Conservation (phyloP, 2,113 vertebrate species). For the Pampusana beccarii region DNA sequence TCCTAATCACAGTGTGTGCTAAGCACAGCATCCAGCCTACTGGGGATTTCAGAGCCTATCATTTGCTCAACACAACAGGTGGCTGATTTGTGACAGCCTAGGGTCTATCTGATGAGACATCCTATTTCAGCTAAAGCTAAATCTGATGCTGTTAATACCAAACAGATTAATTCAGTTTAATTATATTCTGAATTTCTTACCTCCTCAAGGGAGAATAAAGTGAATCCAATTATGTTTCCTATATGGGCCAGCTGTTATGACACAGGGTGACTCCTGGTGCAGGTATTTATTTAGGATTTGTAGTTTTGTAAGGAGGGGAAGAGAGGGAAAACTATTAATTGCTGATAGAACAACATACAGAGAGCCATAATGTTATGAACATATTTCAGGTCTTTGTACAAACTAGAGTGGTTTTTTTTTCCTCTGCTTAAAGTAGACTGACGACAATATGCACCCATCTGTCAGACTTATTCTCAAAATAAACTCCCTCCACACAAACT, state of each 20-base stretch:
- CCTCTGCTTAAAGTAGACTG: not conserved
- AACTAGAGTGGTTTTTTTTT: not conserved
- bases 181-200: constrained; percentile 28
- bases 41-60: not conserved
- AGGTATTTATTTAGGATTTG: not conserved
- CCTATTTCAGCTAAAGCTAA: not conserved
- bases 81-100: not conserved
- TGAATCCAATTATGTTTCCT: constrained; percentile 28
- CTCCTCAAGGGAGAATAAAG: not conserved
- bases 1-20: not conserved
- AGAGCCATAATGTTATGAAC: not conserved
- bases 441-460: not conserved
- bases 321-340: not conserved
- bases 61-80: not conserved
- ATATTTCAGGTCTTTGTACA: not conserved
- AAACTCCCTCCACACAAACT: not conserved
- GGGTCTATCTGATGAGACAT: constrained; percentile 10
- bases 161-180: constrained; percentile 41
- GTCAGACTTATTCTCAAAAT: not conserved
- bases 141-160: constrained; percentile 3
- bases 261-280: not conserved
- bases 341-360: not conserved
- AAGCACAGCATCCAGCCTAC: not conserved
- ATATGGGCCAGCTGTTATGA: not conserved
- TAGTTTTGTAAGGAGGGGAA: not conserved